Evolutionary conservation across 2,113 vertebrate species (phyloP).

Genomic region (Acinonyx jubatus): DNA sequence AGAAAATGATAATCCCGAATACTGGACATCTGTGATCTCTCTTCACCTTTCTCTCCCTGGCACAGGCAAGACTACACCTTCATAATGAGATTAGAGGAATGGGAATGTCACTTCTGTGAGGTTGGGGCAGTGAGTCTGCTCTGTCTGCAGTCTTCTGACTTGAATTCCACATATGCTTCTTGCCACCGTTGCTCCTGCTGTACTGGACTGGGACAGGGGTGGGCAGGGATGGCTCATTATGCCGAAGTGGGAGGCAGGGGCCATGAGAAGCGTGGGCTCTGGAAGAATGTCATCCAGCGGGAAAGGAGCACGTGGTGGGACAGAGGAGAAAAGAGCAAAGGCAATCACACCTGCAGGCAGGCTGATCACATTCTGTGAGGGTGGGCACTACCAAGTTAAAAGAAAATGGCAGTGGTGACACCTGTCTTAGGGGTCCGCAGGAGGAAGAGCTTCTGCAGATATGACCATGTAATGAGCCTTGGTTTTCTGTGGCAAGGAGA

Average conservation of each 20-base stretch:
- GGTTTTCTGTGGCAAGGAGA: neutral
- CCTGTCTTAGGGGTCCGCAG: neutral
- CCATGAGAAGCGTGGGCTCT: neutral
- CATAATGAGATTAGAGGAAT: slow-evolving; percentile 2
- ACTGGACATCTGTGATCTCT: neutral
- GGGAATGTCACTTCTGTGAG: neutral
- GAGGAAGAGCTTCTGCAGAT: neutral
- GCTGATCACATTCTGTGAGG: neutral
- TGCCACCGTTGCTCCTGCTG: neutral
- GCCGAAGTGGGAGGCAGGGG: neutral
- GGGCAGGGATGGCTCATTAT: neutral
- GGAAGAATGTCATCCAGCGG: neutral
- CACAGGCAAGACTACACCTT: neutral
- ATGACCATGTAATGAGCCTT: neutral
- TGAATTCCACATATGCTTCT: neutral
- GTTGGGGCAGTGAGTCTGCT: neutral
- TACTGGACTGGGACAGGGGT: neutral
- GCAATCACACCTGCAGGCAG: neutral
- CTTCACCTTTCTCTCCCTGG: neutral
- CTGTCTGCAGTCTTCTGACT: neutral
- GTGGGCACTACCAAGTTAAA: neutral
- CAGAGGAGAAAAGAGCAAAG: neutral
- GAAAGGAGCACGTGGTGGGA: neutral
- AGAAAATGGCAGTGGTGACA: neutral
- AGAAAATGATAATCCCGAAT: neutral